Percentiles rank a stretch among this genome's conserved stretches.
Evolutionary conservation across 2,797 vertebrate genomes (phyloP).

Genomic region (Anguilla anguilla): DNA sequence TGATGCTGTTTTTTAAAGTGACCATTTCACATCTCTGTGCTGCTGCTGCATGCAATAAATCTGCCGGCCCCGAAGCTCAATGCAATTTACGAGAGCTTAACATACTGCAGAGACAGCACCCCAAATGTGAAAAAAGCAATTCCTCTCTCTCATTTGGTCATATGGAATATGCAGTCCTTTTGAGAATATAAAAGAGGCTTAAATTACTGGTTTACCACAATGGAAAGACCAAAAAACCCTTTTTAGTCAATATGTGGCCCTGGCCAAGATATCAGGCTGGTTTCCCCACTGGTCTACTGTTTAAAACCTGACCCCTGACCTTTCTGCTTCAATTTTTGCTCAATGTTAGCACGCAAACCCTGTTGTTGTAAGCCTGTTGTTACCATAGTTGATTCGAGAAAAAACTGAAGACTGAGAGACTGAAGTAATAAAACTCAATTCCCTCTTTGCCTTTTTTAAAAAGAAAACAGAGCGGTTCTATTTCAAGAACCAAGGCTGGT

Average conservation of each 20-base stretch:
- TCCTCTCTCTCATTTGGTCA: neutral
- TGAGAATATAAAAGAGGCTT: neutral
- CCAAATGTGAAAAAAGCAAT: neutral
- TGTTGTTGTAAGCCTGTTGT: neutral
- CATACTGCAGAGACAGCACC: neutral
- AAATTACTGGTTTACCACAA: neutral
- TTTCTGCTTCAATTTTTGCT: neutral
- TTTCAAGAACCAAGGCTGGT: neutral
- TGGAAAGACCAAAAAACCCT: neutral
- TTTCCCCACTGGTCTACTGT: neutral
- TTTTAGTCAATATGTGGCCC: neutral
- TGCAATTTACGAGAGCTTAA: neutral
- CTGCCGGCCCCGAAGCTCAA: neutral
- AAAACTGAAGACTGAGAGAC: too few species aligned
- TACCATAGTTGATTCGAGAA: neutral
- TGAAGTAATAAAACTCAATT: neutral
- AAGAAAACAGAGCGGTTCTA: neutral
- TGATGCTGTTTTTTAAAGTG: neutral
- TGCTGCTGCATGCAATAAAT: neutral
- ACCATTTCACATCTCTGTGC: neutral
- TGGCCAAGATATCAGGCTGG: neutral
- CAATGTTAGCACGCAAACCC: neutral
- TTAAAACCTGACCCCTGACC: neutral
- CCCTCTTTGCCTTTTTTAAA: neutral
- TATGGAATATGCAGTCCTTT: neutral